These are phyloP conservation scores for Microplitis demolitor DNA, from an alignment of 1,140 invertebrate species.

Conservation along the genomic window DNA sequence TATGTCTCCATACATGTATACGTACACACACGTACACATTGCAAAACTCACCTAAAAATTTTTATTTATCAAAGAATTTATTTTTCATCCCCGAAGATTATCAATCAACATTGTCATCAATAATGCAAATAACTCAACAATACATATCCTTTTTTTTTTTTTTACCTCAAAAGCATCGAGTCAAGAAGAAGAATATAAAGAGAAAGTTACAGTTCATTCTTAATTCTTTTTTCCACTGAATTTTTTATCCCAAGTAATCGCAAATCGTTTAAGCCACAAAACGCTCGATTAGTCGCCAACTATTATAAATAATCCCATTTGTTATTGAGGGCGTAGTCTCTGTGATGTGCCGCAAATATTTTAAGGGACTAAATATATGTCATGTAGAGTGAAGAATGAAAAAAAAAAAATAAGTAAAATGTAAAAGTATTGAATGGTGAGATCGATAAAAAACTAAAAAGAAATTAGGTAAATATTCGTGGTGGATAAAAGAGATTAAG, in stretches of 20 bases:
- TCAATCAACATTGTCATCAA: too few species aligned
- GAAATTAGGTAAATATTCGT: slow-evolving; percentile 7
- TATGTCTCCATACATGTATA: not conserved
- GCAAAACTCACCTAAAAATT: too few species aligned
- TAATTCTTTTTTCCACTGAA: not conserved
- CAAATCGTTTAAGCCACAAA: slow-evolving; percentile 39
- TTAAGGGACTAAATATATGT: not conserved
- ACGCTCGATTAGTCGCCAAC: slow-evolving; percentile 28
- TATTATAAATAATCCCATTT: slow-evolving; percentile 19
- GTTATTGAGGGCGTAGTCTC: not conserved
- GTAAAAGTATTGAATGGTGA: not conserved
- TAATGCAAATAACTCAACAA: too few species aligned
- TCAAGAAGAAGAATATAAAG: slow-evolving; percentile 1
- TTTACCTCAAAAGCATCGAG: slow-evolving; percentile 10
- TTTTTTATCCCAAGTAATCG: slow-evolving; percentile 11
- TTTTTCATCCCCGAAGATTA: too few species aligned
- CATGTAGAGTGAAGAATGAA: too few species aligned
- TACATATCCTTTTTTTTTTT: not conserved
- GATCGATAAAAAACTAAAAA: not conserved
- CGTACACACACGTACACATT: not conserved
- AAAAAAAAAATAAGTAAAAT: not conserved
- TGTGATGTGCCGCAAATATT: not conserved
- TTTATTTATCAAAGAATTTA: not conserved
- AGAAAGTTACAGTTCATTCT: not conserved
- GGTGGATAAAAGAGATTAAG: not conserved